Base-by-base conservation (phyloP, 2,113 vertebrate species). In the Thryonomys swinderianus region DNA sequence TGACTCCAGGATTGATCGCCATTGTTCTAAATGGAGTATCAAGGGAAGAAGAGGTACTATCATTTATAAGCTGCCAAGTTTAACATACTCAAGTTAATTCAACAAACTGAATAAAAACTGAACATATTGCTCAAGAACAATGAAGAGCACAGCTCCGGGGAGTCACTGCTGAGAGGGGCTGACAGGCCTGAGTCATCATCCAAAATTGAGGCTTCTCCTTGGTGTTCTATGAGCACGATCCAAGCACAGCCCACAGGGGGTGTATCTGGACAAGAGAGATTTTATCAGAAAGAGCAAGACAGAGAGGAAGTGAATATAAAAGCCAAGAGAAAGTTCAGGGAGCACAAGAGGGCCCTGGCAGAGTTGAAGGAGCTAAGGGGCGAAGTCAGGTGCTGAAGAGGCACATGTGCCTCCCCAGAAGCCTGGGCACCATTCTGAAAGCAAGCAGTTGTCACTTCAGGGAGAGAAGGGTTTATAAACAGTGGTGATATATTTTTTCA, bases 51-150 rank as follows among this genome's bases (percentile, higher is more conserved):
- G 48, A 69, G 17, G 32, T 4, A 53, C 14, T 37, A 42, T 55
- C 45, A 37, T 90, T 96, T 90, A 69, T 59, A 96, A 95, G 10
- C 81, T 85, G 45, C 11, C 57, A 83, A 62, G 25, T 61, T 34
- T 67, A 80, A 81, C 23, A n/a, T 64, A 76, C 32, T 53, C 48
- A 62, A 81, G 76, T 53, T 27, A 88, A 94, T 78, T 79, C 67
- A 86, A 20, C 6, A 73, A 7, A 53, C 66, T 62, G 21, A 48
- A 55, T 76, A 2, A n/a, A 62, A 80, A 37, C 16, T 48, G 93
- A 57, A 71, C 74, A 25, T 25, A 32, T 30, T 9, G 1, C 13
- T 59, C 55, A 55, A 55, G 61, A 62, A 7, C 17, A 14, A 17
- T 61, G 85, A 37, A 78, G 37, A 74, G 20, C 7, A 67, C 42